These are phyloP conservation scores for Austrolebias charrua DNA, from an alignment of 2,797 vertebrate genomes.

Conservation along the genomic window DNA sequence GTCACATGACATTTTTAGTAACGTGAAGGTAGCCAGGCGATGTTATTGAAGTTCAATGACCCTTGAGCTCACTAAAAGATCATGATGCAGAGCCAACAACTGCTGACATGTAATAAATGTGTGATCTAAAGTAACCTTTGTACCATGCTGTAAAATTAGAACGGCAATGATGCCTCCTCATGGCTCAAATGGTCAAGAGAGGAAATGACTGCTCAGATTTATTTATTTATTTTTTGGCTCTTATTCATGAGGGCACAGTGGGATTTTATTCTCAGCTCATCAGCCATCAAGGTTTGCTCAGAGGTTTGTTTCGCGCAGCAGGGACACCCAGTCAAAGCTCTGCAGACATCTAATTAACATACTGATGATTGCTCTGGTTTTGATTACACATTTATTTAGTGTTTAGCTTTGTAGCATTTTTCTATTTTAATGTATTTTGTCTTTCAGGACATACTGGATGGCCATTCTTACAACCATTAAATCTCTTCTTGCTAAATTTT, in stretches of 20 bases:
- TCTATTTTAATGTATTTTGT: conserved; percentile 1
- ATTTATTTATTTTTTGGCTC: neutral
- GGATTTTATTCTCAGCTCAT: conserved; percentile 30
- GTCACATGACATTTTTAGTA: conserved; percentile 37
- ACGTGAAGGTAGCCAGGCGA: conserved; percentile 26
- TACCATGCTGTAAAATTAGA: conserved; percentile 37
- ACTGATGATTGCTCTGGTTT: conserved; percentile 28
- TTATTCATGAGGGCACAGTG: neutral
- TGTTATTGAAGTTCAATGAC: conserved; percentile 54
- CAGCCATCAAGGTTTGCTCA: conserved; percentile 1
- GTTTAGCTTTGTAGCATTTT: neutral
- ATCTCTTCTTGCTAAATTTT: neutral
- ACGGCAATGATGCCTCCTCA: conserved; percentile 30
- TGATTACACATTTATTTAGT: conserved; percentile 21
- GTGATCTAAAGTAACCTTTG: conserved; percentile 65
- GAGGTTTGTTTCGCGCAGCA: conserved; percentile 34
- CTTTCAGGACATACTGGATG: no score
- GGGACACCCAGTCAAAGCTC: conserved; percentile 20
- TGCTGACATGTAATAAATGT: conserved; percentile 56
- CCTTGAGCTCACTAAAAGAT: conserved; percentile 34
- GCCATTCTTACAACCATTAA: no score
- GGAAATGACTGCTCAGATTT: neutral
- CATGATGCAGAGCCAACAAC: conserved; percentile 25
- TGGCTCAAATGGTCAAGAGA: conserved; percentile 5
- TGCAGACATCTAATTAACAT: conserved; percentile 39